These are phyloP conservation scores for Embiotoca jacksoni DNA, from an alignment of 2,113 vertebrate genomes.

Conservation along the genomic window DNA sequence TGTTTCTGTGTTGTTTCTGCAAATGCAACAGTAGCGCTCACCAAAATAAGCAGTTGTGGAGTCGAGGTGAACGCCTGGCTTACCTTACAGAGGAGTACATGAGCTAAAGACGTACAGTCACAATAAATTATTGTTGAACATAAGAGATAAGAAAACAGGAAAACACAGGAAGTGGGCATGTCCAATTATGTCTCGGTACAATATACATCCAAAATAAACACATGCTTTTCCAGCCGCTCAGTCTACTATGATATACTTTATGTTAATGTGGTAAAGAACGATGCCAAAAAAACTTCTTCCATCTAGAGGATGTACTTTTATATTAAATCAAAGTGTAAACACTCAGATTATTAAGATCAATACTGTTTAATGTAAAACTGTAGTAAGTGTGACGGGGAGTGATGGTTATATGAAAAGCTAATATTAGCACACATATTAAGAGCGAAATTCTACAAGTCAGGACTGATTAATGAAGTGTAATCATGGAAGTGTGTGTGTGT, in stretches of 20 bases:
- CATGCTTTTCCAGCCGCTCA: neutral
- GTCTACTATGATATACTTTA: neutral
- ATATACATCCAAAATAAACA: no score
- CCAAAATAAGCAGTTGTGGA: no score
- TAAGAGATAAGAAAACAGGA: neutral
- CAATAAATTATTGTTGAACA: neutral
- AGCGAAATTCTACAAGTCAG: conserved; percentile 10
- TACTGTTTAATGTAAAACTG: conserved; percentile 11
- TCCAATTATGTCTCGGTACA: no score
- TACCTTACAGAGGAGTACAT: neutral
- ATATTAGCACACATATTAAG: conserved; percentile 8
- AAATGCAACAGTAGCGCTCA: neutral
- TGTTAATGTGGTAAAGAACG: neutral
- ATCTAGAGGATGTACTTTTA: neutral
- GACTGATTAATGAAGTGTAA: neutral
- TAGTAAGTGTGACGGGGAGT: neutral
- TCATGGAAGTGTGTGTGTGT: conserved; percentile 4
- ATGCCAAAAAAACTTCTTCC: neutral
- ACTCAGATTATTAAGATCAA: neutral
- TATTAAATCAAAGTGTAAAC: neutral
- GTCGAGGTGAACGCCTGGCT: no score
- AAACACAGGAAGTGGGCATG: no score
- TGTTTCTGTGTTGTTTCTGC: neutral
- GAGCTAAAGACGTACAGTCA: neutral
- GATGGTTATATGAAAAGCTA: conserved; percentile 2